Percentiles rank a stretch among this genome's conserved stretches.
Evolutionary conservation across 92 coral and sea anemone species (phyloP).

Genomic region (Palythoa grandis): DNA sequence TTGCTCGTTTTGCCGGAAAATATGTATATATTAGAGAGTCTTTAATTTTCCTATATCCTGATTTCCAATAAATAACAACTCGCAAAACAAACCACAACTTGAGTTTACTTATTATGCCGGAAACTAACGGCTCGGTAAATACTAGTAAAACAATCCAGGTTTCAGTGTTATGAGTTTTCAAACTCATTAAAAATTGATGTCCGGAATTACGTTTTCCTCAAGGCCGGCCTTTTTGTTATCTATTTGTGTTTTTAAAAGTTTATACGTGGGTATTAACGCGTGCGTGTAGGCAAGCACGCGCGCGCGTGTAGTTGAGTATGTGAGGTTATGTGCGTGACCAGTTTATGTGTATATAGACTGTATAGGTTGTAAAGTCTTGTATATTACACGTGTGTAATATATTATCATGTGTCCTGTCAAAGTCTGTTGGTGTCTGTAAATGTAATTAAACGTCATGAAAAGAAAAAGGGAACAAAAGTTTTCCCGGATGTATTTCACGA

Average conservation of each 20-base stretch:
- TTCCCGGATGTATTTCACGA: background rate
- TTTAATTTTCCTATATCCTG: background rate
- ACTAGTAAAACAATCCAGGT: background rate
- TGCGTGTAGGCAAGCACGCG: background rate
- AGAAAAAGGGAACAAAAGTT: background rate
- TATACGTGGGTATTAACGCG: background rate
- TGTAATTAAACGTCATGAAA: background rate
- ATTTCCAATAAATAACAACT: background rate
- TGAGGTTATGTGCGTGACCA: background rate
- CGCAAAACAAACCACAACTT: background rate
- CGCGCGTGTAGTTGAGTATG: background rate
- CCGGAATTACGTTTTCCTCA: background rate
- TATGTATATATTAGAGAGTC: background rate
- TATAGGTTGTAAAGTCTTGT: background rate
- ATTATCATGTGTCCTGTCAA: background rate
- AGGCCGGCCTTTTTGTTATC: background rate
- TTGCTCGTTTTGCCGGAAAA: background rate
- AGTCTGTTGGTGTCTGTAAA: background rate
- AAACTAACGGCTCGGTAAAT: background rate
- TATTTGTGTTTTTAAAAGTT: background rate
- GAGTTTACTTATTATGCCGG: background rate
- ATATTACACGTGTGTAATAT: background rate
- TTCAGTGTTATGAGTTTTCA: background rate
- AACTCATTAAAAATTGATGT: background rate
- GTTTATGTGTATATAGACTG: background rate